Evolutionary conservation across 2,113 vertebrate species (phyloP), one percentile per base, ranked within the genome.

Genomic region (Trogon surrucura): DNA sequence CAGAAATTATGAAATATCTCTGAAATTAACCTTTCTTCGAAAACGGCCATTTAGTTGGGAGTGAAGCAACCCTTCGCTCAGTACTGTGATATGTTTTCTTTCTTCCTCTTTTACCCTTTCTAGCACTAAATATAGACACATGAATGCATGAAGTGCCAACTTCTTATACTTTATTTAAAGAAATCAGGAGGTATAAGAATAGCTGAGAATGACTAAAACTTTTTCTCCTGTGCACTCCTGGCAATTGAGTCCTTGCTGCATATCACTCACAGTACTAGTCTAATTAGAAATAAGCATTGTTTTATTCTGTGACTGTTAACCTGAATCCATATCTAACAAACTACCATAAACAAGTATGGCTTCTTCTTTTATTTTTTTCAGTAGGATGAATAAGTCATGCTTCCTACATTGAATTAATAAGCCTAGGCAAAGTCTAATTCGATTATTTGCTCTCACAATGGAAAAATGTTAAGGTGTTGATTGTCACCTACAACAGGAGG

Each of bases 181-280:
- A 80, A 89, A 85, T 69, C 47, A 29, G 69, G 74, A 50, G 27
- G 7, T 22, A 18, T 66, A 95, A 91, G 95, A 95, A 83, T 83
- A 85, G 56, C n/a, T 20, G 41, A 2, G 44, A 54, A 45, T 58
- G 54, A 54, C 54, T 66, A 25, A 5, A 88, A 91, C 34, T 73
- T 83, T 4, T 38, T 81, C 58, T 61, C 50, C 53, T 26, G 17
- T 58, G 74, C 54, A 14, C 17, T 73, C 27, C 66, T 85, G 74
- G 41, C 17, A 25, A 30, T 7, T 2, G 20, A 80, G 17, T 29
- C 82, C 66, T 73, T 2, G 0, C 62, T 17, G 3, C 85, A 47
- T 36, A 5, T 91, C 61, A 29, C 66, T 80, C 58, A 19, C n/a
- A 47, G 47, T 13, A n/a, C 16, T 13, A 27, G 32, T 21, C 16